phyloP scores from a whole-genome alignment of 2,797 vertebrate genomes.

The Liasis olivaceus region DNA sequence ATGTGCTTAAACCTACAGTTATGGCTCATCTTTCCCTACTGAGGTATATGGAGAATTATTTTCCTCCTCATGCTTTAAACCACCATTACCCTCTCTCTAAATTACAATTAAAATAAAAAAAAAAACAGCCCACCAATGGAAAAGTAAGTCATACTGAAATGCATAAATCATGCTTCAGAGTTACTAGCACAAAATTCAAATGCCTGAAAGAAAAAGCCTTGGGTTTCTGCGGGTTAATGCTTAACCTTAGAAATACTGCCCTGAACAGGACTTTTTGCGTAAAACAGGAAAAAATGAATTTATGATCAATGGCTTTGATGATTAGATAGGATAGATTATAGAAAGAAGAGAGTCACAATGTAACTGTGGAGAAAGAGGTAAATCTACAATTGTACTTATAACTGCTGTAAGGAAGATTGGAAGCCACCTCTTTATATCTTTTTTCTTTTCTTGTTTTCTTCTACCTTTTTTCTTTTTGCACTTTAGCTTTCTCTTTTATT shows the following conservation, averaged over 20 bases:
- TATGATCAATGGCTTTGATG: not conserved
- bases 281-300: not conserved
- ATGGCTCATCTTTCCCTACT: not conserved
- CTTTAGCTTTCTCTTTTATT: too few relatives aligned
- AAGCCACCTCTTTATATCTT: too few relatives aligned
- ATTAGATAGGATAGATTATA: not conserved
- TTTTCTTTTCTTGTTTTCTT: not conserved
- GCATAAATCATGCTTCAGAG: not conserved
- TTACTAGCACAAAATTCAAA: not conserved
- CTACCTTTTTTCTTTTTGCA: not conserved
- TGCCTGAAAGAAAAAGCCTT: not conserved
- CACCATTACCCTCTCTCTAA: not conserved
- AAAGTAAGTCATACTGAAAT: not conserved
- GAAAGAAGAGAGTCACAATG: too few relatives aligned
- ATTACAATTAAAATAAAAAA: not conserved
- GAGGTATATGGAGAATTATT: not conserved
- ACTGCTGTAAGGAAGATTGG: too few relatives aligned
- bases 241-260: not conserved
- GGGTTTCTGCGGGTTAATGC: not conserved
- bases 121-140: not conserved
- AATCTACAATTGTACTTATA: too few relatives aligned
- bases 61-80: not conserved
- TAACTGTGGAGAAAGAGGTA: too few relatives aligned
- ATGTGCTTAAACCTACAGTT: not conserved
- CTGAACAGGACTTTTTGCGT: not conserved